phyloP scores from a whole-genome alignment of 2,113 vertebrate species.

The Enhydra lutris region DNA sequence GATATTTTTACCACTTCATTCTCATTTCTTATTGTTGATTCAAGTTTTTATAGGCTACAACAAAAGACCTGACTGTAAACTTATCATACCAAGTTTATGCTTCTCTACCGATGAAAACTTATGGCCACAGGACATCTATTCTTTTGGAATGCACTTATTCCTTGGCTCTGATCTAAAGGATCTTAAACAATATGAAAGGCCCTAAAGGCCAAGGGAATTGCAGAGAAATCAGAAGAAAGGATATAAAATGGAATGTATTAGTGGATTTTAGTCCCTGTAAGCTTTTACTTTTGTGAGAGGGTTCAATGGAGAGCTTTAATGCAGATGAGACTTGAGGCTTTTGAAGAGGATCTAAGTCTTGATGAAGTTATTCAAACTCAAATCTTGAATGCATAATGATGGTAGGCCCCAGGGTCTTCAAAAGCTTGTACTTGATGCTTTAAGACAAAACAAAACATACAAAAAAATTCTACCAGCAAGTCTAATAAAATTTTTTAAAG shows the following conservation, averaged over 20 bases:
- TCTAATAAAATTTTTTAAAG: neutral
- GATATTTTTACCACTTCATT: neutral
- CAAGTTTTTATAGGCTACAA: neutral
- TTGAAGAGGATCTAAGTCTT: constrained; percentile 53
- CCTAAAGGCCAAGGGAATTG: neutral
- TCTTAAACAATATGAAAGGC: constrained; percentile 1
- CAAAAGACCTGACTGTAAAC: constrained; percentile 12
- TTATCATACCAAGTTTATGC: neutral
- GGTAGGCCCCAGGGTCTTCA: constrained; percentile 50
- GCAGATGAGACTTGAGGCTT: constrained; percentile 38
- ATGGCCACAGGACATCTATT: neutral
- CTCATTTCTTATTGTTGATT: constrained; percentile 20
- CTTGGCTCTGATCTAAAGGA: neutral
- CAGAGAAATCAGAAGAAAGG: neutral
- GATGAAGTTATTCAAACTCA: constrained; percentile 48
- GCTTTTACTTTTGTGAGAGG: constrained; percentile 22
- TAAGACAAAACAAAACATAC: constrained; percentile 60
- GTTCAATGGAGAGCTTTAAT: constrained; percentile 11
- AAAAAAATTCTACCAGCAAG: constrained; percentile 39
- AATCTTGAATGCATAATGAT: constrained; percentile 32
- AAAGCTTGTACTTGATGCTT: constrained; percentile 51
- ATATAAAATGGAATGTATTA: neutral
- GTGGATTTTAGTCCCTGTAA: neutral
- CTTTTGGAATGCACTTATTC: neutral
- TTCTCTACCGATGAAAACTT: neutral